Conservation (phyloP, 2,888 invertebrate species). For the Liopterus haemorrhoidalis region DNA sequence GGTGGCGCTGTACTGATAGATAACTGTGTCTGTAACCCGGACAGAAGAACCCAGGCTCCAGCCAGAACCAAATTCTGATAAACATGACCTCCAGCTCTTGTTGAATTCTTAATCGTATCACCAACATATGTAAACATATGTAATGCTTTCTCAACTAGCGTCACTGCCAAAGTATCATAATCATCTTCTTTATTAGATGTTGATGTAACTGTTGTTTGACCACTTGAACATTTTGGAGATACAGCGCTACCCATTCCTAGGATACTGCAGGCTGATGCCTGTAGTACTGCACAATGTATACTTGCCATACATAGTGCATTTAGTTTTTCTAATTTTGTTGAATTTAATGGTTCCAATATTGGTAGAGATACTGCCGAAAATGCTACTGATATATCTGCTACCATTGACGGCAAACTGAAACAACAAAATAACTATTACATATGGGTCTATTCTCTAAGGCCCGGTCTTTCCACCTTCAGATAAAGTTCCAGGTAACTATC, state of each 20-base stretch:
- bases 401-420: conserved; percentile 67
- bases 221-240: conserved; percentile 53
- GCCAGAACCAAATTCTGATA: conserved; percentile 86
- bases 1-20: conserved; percentile 54
- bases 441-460: neutral
- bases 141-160: conserved; percentile 80
- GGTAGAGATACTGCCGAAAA: conserved; percentile 79
- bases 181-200: conserved; percentile 59
- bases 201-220: conserved; percentile 32
- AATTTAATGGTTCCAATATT: conserved; percentile 79
- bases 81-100: conserved; percentile 80
- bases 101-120: conserved; percentile 73
- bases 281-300: conserved; percentile 70
- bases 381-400: conserved; percentile 78
- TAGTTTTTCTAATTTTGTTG: conserved; percentile 74
- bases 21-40: conserved; percentile 79
- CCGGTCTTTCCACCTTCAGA: too few species aligned
- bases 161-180: conserved; percentile 71
- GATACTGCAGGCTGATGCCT: conserved; percentile 60
- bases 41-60: conserved; percentile 81
- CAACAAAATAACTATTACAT: conserved; percentile 19
- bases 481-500: too few species aligned
- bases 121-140: conserved; percentile 80
- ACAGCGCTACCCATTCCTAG: conserved; percentile 53
- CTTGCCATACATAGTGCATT: conserved; percentile 78